These are phyloP conservation scores for Schizopygopsis malacanthus DNA, from an alignment of 2,797 vertebrate species.

Conservation along the genomic window DNA sequence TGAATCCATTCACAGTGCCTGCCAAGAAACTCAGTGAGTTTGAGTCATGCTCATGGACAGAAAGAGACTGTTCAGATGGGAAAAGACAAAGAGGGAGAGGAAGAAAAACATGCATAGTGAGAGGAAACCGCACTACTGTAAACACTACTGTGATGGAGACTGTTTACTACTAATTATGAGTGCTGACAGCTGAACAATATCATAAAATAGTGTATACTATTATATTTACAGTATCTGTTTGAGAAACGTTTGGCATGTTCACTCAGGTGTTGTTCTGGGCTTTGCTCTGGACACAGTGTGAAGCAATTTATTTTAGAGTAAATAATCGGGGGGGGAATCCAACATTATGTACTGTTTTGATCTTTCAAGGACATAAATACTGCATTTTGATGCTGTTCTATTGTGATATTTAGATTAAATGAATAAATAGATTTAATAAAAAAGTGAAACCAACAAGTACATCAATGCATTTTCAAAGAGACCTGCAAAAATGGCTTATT, in stretches of 20 bases:
- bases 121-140: not conserved
- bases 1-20: not conserved
- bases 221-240: not conserved
- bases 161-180: slow-evolving; percentile 9
- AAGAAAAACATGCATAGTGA: not conserved
- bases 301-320: not conserved
- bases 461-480: not conserved
- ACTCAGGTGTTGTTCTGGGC: not conserved
- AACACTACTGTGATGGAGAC: not conserved
- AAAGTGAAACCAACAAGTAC: not conserved
- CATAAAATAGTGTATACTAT: not conserved
- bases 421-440: no score
- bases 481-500: not conserved
- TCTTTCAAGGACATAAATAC: not conserved
- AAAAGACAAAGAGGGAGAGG: not conserved
- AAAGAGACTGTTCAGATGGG: not conserved
- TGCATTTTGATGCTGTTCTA: not conserved
- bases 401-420: not conserved
- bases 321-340: not conserved
- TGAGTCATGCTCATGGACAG: not conserved
- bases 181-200: not conserved
- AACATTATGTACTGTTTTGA: not conserved
- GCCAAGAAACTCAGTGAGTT: not conserved
- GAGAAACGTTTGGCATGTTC: not conserved
- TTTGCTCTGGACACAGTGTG: not conserved